These are phyloP conservation scores for Pseudorectes ferrugineus DNA, from an alignment of 2,113 vertebrate species.

Conservation along the genomic window DNA sequence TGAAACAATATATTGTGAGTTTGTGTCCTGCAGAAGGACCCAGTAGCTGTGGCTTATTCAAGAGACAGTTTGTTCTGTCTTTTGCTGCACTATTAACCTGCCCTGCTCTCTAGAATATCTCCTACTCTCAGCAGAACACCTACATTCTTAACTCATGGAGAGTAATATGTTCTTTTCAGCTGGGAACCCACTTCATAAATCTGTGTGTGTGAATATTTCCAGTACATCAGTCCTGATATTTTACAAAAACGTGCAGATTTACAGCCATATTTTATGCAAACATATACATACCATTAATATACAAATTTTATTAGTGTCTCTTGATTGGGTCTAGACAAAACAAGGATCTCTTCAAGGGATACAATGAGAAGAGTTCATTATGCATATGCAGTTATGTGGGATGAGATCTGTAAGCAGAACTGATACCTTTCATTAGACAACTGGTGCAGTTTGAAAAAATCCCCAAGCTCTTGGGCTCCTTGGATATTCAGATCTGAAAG, in stretches of 20 bases:
- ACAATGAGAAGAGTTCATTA: not conserved
- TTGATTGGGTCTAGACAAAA: slow-evolving; percentile 46
- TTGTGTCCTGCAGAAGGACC: not conserved
- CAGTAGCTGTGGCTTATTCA: not conserved
- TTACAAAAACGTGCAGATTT: not conserved
- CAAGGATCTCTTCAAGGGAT: slow-evolving; percentile 4
- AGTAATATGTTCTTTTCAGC: not conserved
- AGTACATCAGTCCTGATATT: not conserved
- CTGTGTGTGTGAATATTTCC: not conserved
- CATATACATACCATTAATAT: not conserved
- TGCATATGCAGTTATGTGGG: not conserved
- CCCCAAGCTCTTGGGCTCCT: not conserved
- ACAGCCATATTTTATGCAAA: not conserved
- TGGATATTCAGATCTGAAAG: not conserved
- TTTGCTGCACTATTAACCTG: not conserved
- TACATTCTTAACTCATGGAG: not conserved
- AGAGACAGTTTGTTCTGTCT: not conserved
- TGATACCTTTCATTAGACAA: not conserved
- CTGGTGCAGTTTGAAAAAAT: not conserved
- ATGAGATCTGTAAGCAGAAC: slow-evolving; percentile 6
- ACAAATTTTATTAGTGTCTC: not conserved
- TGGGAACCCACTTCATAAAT: not conserved
- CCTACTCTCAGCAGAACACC: not conserved
- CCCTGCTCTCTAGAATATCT: not conserved
- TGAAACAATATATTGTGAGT: not conserved